phyloP scores from a whole-genome alignment of 2,888 invertebrate genomes.

The Listrodromus nycthemerus region DNA sequence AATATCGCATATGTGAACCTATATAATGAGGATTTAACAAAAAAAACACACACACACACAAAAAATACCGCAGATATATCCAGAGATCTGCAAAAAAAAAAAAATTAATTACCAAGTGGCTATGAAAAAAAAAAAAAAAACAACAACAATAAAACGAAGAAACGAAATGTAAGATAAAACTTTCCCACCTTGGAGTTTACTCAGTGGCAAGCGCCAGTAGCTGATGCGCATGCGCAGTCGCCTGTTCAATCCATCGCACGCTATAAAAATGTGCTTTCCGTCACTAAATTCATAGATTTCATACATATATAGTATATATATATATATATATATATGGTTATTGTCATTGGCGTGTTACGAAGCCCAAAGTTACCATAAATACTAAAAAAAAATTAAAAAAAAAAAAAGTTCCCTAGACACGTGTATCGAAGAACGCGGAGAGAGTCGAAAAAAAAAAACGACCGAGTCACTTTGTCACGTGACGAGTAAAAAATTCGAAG shows the following conservation, averaged over 20 bases:
- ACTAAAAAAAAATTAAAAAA: slow-evolving; percentile 3
- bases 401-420: slow-evolving; percentile 11
- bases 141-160: not conserved
- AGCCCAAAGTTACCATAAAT: slow-evolving; percentile 15
- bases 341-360: slow-evolving; percentile 21
- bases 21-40: slow-evolving; percentile 14
- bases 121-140: not conserved
- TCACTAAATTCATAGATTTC: slow-evolving; percentile 49
- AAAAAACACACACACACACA: too few species aligned
- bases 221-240: slow-evolving; percentile 22
- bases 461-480: not conserved
- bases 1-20: slow-evolving; percentile 1
- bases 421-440: not conserved
- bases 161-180: not conserved
- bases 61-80: slow-evolving; percentile 5
- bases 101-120: slow-evolving; percentile 13
- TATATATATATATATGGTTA: slow-evolving; percentile 3
- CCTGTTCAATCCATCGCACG: slow-evolving; percentile 20
- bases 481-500: not conserved
- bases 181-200: slow-evolving; percentile 9
- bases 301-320: slow-evolving; percentile 27
- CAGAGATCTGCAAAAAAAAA: slow-evolving; percentile 5
- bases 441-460: slow-evolving; percentile 3
- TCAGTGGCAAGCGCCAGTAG: slow-evolving; percentile 4
- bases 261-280: slow-evolving; percentile 43